phyloP scores from a whole-genome alignment of 2,797 vertebrate genomes.

The Eutrigla gurnardus region DNA sequence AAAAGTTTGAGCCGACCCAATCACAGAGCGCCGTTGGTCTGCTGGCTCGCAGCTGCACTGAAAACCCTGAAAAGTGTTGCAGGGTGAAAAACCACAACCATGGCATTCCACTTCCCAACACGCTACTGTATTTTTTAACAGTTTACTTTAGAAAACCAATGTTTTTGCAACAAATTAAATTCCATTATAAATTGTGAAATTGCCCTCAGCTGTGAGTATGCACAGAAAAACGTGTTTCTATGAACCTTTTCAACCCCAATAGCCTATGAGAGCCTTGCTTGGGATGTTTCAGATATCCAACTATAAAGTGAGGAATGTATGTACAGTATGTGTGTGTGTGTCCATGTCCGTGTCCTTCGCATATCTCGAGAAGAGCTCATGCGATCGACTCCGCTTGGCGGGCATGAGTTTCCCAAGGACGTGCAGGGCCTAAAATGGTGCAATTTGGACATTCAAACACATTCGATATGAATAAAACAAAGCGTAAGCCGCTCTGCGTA shows the following conservation, averaged over 20 bases:
- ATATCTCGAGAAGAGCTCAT: background rate
- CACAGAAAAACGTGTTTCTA: slow-evolving; percentile 22
- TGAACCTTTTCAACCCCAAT: background rate
- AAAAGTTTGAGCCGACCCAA: slow-evolving; percentile 28
- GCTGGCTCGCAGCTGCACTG: slow-evolving; percentile 7
- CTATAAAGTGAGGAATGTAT: background rate
- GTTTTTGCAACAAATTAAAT: slow-evolving; percentile 39
- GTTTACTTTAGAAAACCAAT: slow-evolving; percentile 35
- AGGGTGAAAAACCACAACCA: slow-evolving; percentile 23
- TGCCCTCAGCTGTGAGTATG: background rate
- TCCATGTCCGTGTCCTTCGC: background rate
- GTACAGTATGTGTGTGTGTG: background rate
- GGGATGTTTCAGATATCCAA: slow-evolving; percentile 1
- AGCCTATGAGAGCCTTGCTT: background rate
- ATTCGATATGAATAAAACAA: background rate
- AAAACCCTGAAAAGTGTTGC: slow-evolving; percentile 39
- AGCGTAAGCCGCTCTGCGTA: too few relatives aligned
- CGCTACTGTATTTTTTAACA: slow-evolving; percentile 16
- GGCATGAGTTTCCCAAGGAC: background rate
- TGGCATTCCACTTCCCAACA: slow-evolving; percentile 32
- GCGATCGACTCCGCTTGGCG: background rate
- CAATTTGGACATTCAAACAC: background rate
- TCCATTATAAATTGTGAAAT: slow-evolving; percentile 30
- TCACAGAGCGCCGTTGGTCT: slow-evolving; percentile 24
- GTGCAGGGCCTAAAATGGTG: background rate